Conservation (phyloP, 2,113 vertebrate species). For the Ciconia boyciana region DNA sequence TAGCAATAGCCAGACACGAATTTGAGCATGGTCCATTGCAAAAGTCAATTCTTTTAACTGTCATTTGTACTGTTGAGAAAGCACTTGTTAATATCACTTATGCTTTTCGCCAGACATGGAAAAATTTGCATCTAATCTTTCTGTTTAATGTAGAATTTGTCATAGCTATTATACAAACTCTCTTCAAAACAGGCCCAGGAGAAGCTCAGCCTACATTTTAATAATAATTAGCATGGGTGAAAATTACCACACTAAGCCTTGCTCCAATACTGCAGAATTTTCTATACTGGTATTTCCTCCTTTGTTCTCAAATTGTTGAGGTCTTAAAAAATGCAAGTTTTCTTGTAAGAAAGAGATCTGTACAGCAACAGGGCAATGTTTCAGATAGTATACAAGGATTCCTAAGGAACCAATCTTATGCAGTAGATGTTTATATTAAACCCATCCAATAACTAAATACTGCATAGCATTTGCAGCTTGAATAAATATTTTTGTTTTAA, state of each 20-base stretch:
- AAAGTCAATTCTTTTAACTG: neutral
- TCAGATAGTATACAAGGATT: constrained; percentile 50
- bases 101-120: neutral
- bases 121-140: neutral
- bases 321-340: constrained; percentile 21
- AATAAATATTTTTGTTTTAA: constrained; percentile 76
- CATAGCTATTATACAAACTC: neutral
- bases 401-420: constrained; percentile 68
- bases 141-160: neutral
- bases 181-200: neutral
- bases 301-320: constrained; percentile 25
- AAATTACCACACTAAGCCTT: neutral
- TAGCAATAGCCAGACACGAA: neutral
- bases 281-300: neutral
- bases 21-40: neutral
- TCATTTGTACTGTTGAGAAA: neutral
- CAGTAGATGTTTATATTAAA: constrained; percentile 74
- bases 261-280: neutral
- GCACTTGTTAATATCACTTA: neutral
- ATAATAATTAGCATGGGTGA: neutral
- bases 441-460: constrained; percentile 53
- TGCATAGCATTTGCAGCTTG: constrained; percentile 69
- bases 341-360: constrained; percentile 56
- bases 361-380: constrained; percentile 61
- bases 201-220: neutral